Conservation (phyloP, 1,140 invertebrate species). For the Phocides pigmalion region DNA sequence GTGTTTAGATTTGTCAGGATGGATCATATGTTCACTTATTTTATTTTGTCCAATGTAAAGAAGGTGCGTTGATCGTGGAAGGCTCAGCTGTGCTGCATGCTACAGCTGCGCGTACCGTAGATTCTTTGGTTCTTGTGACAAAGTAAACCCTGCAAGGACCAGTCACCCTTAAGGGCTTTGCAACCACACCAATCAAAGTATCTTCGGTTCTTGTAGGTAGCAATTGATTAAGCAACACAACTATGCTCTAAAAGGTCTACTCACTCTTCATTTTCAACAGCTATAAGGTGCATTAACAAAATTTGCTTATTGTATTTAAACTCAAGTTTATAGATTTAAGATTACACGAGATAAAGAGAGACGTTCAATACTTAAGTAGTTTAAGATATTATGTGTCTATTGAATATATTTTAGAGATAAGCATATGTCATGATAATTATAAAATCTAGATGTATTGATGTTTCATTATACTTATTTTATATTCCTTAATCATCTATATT, state of each 20-base stretch:
- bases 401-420: background rate
- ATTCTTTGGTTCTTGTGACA: conserved; percentile 1
- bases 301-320: conserved; percentile 2
- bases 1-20: conserved; percentile 24
- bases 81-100: background rate
- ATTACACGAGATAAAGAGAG: background rate
- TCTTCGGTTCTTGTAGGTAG: background rate
- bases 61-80: conserved; percentile 1
- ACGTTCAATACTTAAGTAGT: background rate
- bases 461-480: conserved; percentile 10
- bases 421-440: conserved; percentile 6
- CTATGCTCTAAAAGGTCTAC: background rate
- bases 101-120: background rate
- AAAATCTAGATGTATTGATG: background rate
- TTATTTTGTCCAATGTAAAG: conserved; percentile 13
- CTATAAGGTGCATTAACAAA: background rate
- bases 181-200: background rate
- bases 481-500: conserved; percentile 3
- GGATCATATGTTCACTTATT: conserved; percentile 15
- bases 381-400: background rate
- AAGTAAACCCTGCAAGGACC: background rate
- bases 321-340: background rate
- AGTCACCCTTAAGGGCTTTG: conserved; percentile 14
- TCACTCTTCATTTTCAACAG: background rate
- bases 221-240: background rate